Percentiles rank a stretch among this genome's conserved stretches.
phyloP scores from a whole-genome alignment of 2,888 invertebrate genomes.

The Colletes collaris region DNA sequence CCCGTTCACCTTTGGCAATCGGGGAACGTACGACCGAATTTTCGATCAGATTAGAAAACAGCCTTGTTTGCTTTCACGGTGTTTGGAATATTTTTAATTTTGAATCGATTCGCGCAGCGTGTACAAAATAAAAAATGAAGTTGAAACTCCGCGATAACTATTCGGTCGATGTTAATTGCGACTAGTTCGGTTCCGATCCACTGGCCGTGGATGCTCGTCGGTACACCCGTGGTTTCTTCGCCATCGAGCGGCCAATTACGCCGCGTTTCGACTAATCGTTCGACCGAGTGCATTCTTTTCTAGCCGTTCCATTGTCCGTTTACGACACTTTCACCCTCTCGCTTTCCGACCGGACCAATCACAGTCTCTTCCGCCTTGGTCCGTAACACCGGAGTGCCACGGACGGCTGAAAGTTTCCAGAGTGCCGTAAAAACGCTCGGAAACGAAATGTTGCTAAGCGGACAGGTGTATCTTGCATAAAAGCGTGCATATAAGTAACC shows the following conservation, averaged over 20 bases:
- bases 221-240: not conserved
- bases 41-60: too few species aligned
- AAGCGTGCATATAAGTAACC: not conserved
- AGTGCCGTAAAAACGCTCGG: slow-evolving; percentile 5
- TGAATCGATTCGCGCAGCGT: too few species aligned
- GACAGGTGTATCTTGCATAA: slow-evolving; percentile 34
- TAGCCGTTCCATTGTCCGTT: slow-evolving; percentile 42
- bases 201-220: not conserved
- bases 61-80: too few species aligned
- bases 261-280: slow-evolving; percentile 14
- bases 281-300: slow-evolving; percentile 20
- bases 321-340: slow-evolving; percentile 62
- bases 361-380: slow-evolving; percentile 35
- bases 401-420: slow-evolving; percentile 10
- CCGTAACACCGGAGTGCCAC: slow-evolving; percentile 18
- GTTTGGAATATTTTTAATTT: too few species aligned
- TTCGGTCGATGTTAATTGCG: not conserved
- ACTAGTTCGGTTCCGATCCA: not conserved
- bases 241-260: not conserved
- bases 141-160: too few species aligned
- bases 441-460: slow-evolving; percentile 4
- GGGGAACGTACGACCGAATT: too few species aligned
- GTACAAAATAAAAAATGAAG: too few species aligned
- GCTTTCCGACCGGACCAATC: slow-evolving; percentile 40
- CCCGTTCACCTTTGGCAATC: too few species aligned